Percentiles rank a stretch among this genome's conserved stretches.
Evolutionary conservation across 1,140 invertebrate genomes (phyloP).

Genomic region (Drosophila pseudoobscura): DNA sequence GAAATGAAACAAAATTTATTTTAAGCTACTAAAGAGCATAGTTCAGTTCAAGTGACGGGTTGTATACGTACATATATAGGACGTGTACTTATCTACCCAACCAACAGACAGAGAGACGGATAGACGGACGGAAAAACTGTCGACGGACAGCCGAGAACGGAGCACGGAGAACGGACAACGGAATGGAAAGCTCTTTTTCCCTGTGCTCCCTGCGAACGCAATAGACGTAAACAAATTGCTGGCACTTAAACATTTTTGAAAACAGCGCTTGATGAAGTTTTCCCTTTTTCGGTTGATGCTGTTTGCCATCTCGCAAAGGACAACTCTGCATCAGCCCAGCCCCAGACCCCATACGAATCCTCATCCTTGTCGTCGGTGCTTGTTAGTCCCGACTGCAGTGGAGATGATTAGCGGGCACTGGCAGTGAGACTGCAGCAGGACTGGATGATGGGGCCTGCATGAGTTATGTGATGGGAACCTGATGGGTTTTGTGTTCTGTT

Average conservation of each 20-base stretch:
- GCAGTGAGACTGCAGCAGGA: slow-evolving; percentile 37
- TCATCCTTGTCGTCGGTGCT: slow-evolving; percentile 44
- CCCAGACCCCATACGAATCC: slow-evolving; percentile 23
- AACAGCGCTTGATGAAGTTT: slow-evolving; percentile 71
- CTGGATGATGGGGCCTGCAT: slow-evolving; percentile 21
- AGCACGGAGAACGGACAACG: background rate
- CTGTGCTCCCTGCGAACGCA: slow-evolving; percentile 43
- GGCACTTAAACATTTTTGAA: slow-evolving; percentile 74
- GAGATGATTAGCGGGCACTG: slow-evolving; percentile 60
- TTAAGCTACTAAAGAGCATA: slow-evolving; percentile 73
- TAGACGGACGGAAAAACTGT: background rate
- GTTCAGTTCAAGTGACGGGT: slow-evolving; percentile 66
- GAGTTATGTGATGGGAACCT: slow-evolving; percentile 57
- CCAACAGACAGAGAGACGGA: slow-evolving; percentile 17
- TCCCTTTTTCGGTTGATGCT: slow-evolving; percentile 48
- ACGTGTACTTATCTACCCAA: slow-evolving; percentile 62
- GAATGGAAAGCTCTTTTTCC: slow-evolving; percentile 14
- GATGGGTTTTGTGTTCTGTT: slow-evolving; percentile 24
- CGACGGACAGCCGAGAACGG: too few species aligned
- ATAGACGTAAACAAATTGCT: slow-evolving; percentile 73
- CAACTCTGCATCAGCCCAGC: background rate
- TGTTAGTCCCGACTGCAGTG: slow-evolving; percentile 48
- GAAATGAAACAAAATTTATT: slow-evolving; percentile 70
- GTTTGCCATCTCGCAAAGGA: slow-evolving; percentile 4
- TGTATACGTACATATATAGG: slow-evolving; percentile 15